phyloP scores from a whole-genome alignment of 2,113 vertebrate genomes.

The Antechinus flavipes region DNA sequence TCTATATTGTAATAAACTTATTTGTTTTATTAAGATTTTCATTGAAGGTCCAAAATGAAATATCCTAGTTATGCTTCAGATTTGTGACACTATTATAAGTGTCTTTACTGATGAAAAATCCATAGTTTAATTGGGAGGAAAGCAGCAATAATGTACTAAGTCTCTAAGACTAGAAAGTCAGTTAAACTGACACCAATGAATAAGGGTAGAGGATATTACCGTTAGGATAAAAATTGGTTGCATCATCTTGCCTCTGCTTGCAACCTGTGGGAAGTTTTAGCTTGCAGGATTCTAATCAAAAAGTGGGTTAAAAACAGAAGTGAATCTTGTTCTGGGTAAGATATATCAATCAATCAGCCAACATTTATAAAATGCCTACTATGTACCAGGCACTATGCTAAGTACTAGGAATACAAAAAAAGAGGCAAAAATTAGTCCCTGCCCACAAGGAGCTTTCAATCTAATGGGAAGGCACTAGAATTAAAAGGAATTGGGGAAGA shows the following conservation, averaged over 20 bases:
- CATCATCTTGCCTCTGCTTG: neutral
- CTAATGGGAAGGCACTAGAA: neutral
- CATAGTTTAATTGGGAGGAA: neutral
- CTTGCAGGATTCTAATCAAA: neutral
- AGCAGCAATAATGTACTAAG: neutral
- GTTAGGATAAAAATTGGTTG: neutral
- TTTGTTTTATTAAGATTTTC: neutral
- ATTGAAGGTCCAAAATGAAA: neutral
- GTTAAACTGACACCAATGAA: constrained; percentile 1
- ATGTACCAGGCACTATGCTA: neutral
- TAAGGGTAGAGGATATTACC: neutral
- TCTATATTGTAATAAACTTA: too few relatives aligned
- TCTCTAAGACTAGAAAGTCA: neutral
- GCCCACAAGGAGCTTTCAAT: neutral
- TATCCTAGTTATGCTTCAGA: neutral
- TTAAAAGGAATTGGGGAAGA: neutral
- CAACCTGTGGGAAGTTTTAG: neutral
- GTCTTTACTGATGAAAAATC: neutral
- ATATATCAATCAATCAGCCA: too few relatives aligned
- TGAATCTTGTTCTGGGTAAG: neutral
- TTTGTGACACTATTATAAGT: neutral
- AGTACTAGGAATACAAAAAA: neutral
- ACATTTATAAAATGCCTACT: neutral
- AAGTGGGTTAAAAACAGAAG: neutral
- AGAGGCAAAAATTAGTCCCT: neutral